A percentile compares a stretch with the other conserved stretches of the same genome.
Evolutionary conservation across 2,797 vertebrate species (phyloP).

Genomic region (Leuciscus waleckii): DNA sequence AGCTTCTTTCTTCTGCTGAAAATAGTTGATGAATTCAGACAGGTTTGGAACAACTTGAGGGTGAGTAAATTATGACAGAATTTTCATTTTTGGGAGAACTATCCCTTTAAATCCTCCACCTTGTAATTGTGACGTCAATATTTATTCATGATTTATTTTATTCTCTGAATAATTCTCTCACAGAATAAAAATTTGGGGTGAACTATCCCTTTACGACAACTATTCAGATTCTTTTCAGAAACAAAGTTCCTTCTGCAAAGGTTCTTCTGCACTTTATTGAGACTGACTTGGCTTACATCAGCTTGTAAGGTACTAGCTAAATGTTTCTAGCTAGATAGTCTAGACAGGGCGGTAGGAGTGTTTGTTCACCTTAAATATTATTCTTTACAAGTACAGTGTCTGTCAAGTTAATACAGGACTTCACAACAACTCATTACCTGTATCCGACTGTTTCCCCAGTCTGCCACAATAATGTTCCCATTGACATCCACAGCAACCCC

Average conservation of each 20-base stretch:
- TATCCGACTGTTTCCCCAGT: conserved; percentile 98
- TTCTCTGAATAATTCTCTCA: too few species aligned
- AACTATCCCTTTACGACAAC: neutral
- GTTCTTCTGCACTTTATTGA: neutral
- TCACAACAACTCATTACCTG: conserved; percentile 79
- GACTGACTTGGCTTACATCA: too few species aligned
- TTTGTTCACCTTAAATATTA: neutral
- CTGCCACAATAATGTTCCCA: conserved; percentile 96
- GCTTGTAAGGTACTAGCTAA: neutral
- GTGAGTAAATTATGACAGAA: neutral
- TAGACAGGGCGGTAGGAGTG: neutral
- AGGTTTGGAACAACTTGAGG: neutral
- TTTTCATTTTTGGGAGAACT: neutral
- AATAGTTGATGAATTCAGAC: too few species aligned
- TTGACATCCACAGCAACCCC: conserved; percentile 93
- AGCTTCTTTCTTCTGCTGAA: too few species aligned
- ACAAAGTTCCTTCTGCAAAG: neutral
- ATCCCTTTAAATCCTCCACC: neutral
- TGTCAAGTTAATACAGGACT: neutral
- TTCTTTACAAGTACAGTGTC: too few species aligned
- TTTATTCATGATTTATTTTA: neutral
- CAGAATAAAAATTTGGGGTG: neutral
- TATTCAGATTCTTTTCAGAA: neutral
- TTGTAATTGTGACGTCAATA: neutral
- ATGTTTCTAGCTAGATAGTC: neutral